A percentile compares a stretch with the other conserved stretches of the same genome.
Conservation (phyloP, 2,113 vertebrate genomes). For the Artemisiospiza belli region DNA sequence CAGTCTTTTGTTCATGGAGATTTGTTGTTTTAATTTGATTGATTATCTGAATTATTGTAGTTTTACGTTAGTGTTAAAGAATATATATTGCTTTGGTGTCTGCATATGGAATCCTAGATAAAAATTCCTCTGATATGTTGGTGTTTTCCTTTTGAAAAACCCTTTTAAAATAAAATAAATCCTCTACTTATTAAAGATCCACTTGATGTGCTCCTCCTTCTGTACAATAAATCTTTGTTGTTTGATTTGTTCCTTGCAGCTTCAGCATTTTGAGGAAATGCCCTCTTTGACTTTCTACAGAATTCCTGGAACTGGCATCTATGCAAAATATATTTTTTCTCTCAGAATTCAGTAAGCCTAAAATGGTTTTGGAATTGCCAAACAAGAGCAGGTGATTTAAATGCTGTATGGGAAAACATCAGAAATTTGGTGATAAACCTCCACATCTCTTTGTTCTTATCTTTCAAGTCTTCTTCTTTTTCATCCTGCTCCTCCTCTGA, state of each 20-base stretch:
- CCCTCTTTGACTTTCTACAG: background rate
- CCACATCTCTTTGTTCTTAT: background rate
- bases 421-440: background rate
- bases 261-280: background rate
- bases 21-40: background rate
- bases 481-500: background rate
- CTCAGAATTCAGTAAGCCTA: background rate
- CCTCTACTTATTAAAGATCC: background rate
- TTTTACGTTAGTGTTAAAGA: background rate
- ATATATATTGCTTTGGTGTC: background rate
- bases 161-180: background rate
- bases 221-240: background rate
- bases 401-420: background rate
- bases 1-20: background rate
- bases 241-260: background rate
- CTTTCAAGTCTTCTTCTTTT: background rate
- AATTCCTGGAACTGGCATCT: background rate
- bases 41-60: background rate
- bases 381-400: constrained; percentile 24
- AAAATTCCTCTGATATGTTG: background rate
- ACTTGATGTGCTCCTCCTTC: background rate
- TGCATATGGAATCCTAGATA: background rate
- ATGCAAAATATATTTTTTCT: background rate
- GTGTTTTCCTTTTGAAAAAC: background rate
- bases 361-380: background rate